A percentile compares a stretch with the other conserved stretches of the same genome.
Conservation (phyloP, 1,140 invertebrate genomes). For the Drosophila pseudoananassae region DNA sequence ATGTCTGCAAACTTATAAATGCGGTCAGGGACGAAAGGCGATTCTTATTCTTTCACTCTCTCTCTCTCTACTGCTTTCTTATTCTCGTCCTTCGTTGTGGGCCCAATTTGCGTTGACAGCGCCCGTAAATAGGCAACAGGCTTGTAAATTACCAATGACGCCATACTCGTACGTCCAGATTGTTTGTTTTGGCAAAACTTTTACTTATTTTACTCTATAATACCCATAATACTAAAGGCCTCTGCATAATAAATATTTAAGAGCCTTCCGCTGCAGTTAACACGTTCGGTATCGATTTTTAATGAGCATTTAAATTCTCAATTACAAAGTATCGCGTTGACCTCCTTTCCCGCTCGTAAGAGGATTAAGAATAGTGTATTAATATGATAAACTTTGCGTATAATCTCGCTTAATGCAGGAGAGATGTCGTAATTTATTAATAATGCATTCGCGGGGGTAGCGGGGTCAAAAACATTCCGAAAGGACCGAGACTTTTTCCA, state of each 20-base stretch:
- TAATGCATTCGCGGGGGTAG: constrained; percentile 29
- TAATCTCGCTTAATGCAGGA: background rate
- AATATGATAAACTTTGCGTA: constrained; percentile 4
- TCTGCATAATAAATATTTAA: background rate
- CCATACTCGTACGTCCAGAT: constrained; percentile 13
- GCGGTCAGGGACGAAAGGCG: constrained; percentile 26
- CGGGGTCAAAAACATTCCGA: constrained; percentile 35
- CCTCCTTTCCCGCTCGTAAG: constrained; percentile 2
- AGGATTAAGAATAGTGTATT: constrained; percentile 29
- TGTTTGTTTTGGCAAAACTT: constrained; percentile 51
- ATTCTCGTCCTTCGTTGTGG: background rate
- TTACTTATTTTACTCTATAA: constrained; percentile 1
- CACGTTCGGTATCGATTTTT: background rate
- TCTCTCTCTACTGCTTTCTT: background rate
- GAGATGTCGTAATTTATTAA: constrained; percentile 37
- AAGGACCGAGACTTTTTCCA: constrained; percentile 21
- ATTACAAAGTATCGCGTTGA: background rate
- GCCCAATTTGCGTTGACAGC: constrained; percentile 52
- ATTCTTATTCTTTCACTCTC: background rate
- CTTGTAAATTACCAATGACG: constrained; percentile 47
- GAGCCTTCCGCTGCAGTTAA: background rate
- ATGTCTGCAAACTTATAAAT: constrained; percentile 51
- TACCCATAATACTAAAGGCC: too few relatives aligned
- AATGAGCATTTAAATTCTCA: background rate
- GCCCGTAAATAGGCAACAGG: constrained; percentile 42